Base-by-base conservation (phyloP, 2,113 vertebrate species). In the Coregonus clupeaformis region DNA sequence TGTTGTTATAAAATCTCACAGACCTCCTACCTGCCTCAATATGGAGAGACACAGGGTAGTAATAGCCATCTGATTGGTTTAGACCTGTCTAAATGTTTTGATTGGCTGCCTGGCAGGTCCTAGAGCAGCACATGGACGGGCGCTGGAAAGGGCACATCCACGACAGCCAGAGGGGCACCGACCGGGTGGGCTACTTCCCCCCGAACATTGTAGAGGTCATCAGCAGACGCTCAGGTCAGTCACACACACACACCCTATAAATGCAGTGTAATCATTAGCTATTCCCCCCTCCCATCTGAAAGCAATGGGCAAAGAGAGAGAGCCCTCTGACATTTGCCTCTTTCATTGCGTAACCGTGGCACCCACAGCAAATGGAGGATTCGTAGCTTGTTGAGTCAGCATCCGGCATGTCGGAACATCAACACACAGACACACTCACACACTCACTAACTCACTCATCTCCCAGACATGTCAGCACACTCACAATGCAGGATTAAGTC, bases 141-240 rank as follows among this genome's bases (percentile, higher is more conserved):
- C 95, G 97, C 27, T 98, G 97, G 97, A 98, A 98, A 80, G 97
- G 96, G 1, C 96, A 97, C 81, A 98, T 98, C 86, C 96, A 98
- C 0, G 96, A 98, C 3, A 76, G 85, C 76, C 96, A 95, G 89
- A 91, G 93, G 45, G 95, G 96, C 81, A 97, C 94, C 0, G 97
- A 98, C 86, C 88, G 96, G 0, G 95, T 98, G 0, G 97, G 97
- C 66, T 98, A 96, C 87, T 98, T 98, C 74, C 95, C 96, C 1
- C 96, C 97, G 0, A 94, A 95, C 86, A 97, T 98, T 0, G 96
- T 97, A 0, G 97, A 98, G 88, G 97, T 98, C 84, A 95, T 98
- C 94, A 98, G 94, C 91, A 93, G 97, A 71, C 82, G 96, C 27
- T 91, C 91, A 86, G 96, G 96, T 96, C 7, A 82, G 81, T 73